Percentiles rank a stretch among this genome's conserved stretches.
Conservation (phyloP, 64 coral and sea anemone genomes). For the Pachyseris speciosa region DNA sequence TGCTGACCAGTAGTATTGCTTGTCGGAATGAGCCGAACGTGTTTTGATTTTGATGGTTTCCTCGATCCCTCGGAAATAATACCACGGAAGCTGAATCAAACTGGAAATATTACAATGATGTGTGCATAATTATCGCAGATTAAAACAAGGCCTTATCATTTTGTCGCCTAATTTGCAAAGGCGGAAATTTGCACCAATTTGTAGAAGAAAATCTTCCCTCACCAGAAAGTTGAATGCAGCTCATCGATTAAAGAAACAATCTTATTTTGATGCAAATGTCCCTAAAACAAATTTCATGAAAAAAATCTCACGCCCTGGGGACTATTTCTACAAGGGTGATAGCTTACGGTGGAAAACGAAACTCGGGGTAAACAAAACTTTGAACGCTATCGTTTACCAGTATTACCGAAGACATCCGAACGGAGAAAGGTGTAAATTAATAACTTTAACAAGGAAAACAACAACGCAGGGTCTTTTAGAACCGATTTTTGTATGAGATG, state of each 20-base stretch:
- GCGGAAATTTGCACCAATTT: not conserved
- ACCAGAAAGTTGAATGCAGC: not conserved
- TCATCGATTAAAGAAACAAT: not conserved
- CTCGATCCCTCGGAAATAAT: not conserved
- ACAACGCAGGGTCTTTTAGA: not conserved
- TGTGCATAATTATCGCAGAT: constrained; percentile 22
- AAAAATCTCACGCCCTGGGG: not conserved
- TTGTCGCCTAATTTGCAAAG: not conserved
- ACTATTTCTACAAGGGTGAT: not conserved
- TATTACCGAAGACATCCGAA: not conserved
- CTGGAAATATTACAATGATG: not conserved
- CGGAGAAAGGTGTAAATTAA: constrained; percentile 21
- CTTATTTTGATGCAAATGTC: constrained; percentile 6
- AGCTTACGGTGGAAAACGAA: not conserved
- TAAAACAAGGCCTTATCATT: not conserved
- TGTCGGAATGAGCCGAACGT: not conserved
- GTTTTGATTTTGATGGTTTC: constrained; percentile 6
- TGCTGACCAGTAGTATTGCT: not conserved
- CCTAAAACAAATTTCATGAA: not conserved
- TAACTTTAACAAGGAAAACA: constrained; percentile 45
- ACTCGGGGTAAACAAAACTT: not conserved
- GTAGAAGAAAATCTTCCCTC: not conserved
- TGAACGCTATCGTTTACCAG: not conserved
- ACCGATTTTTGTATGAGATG: not conserved
- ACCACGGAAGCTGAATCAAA: not conserved